Base-by-base conservation (phyloP, 2,113 vertebrate genomes). In the Chaetorhynchus papuensis region DNA sequence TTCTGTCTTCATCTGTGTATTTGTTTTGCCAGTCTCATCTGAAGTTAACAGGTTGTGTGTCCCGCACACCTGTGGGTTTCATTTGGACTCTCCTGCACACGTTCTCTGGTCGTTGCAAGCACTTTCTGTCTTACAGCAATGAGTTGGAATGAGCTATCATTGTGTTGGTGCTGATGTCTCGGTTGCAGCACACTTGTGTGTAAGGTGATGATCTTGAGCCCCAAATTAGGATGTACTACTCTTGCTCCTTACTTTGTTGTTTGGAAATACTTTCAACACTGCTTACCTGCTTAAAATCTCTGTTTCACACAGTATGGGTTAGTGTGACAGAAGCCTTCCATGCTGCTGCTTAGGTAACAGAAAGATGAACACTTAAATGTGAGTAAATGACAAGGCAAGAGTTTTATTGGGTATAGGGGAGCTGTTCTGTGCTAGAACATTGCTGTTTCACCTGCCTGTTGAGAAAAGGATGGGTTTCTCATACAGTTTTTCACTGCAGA, bases 51-150 rank as follows among this genome's bases (percentile, higher is more conserved):
- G 49, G 13, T 15, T 47, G 13, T 28, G 11, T 3, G 0, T 50
- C 42, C 74, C 76, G 28, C 33, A 66, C 12, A 31, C 8, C 19
- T 76, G 37, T 20, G 35, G 23, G 39, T 66, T 60, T 81, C 21
- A 7, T 26, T 70, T 66, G 30, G 52, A 2, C 13, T 22, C 11
- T 33, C 4, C 42, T 86, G 66, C 31, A 33, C 0, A 0, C 0
- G 1, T 37, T 5, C 17, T 68, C 16, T 49, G 50, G 41, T 49
- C 15, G 3, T 1, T 7, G 10, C 7, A 41, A 70, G 42, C 24
- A 11, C 13, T 57, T 75, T 61, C 31, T 74, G 23, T 42, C 26
- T 50, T 49, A 9, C 28, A 31, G 9, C 20, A 33, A 11, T 56
- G 26, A 37, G 17, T 27, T 59, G 24, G 52, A 70, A 13, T 1